These are phyloP conservation scores for Notarius quadriscutis DNA, from an alignment of 2,113 vertebrate genomes.

Conservation along the genomic window DNA sequence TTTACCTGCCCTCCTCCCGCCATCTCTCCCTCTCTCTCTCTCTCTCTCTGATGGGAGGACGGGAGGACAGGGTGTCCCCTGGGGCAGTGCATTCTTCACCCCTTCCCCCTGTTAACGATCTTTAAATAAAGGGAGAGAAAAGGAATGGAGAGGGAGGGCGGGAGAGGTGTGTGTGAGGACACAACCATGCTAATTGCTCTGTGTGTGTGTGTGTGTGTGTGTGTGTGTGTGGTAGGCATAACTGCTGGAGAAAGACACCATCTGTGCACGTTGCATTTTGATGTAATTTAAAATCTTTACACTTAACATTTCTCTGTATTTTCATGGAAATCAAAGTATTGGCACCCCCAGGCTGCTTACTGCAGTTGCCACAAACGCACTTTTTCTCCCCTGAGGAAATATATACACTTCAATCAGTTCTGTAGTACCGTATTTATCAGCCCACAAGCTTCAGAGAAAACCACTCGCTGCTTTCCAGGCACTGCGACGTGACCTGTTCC, in stretches of 20 bases:
- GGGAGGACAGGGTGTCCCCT: conserved; percentile 44
- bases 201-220: conserved; percentile 18
- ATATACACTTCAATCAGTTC: background rate
- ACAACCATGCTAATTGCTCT: conserved; percentile 37
- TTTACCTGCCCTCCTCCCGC: conserved; percentile 45
- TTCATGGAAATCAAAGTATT: background rate
- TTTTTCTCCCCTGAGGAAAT: background rate
- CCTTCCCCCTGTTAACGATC: conserved; percentile 47
- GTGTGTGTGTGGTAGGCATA: conserved; percentile 19
- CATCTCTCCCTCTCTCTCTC: conserved; percentile 20
- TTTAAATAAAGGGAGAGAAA: conserved; percentile 49
- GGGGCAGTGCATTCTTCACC: conserved; percentile 44
- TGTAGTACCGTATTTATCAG: background rate
- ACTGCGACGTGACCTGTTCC: background rate
- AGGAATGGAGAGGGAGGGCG: conserved; percentile 1
- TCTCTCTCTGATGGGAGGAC: conserved; percentile 37
- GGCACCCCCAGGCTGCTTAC: background rate
- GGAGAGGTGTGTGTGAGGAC: conserved; percentile 27
- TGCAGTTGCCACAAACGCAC: background rate
- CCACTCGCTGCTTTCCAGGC: background rate
- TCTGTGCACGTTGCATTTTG: background rate
- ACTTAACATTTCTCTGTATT: background rate
- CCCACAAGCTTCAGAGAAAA: background rate
- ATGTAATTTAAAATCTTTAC: background rate
- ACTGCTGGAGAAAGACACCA: background rate